Percentiles rank a stretch among this genome's conserved stretches.
Conservation (phyloP, 2,113 vertebrate genomes). For the Ailuropoda melanoleuca region DNA sequence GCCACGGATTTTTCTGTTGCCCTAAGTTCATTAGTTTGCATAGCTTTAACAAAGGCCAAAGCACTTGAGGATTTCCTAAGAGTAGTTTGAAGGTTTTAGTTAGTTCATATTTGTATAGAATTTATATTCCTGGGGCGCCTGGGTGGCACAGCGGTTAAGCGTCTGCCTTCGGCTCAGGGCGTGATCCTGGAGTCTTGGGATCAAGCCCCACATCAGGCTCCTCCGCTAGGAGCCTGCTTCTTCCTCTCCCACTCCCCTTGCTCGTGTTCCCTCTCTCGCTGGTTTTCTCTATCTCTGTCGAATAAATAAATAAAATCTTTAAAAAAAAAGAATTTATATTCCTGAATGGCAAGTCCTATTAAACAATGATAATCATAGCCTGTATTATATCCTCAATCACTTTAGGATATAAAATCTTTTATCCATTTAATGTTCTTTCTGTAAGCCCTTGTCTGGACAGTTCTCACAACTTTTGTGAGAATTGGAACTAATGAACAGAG, state of each 20-base stretch:
- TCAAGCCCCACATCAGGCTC: too few species aligned
- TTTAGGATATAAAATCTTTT: constrained; percentile 53
- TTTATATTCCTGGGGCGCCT: constrained; percentile 40
- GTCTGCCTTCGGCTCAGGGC: too few species aligned
- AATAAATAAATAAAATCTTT: too few species aligned
- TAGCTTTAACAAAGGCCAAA: constrained; percentile 30
- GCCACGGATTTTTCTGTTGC: neutral
- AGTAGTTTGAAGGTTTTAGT: constrained; percentile 33
- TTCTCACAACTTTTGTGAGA: constrained; percentile 64
- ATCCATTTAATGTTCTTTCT: constrained; percentile 57
- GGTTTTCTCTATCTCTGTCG: too few species aligned
- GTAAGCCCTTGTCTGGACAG: constrained; percentile 44
- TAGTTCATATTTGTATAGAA: constrained; percentile 51
- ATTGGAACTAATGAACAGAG: constrained; percentile 52
- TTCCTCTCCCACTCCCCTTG: too few species aligned
- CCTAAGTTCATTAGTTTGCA: constrained; percentile 18
- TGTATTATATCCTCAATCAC: constrained; percentile 34
- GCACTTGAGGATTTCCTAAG: neutral
- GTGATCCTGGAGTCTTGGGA: too few species aligned
- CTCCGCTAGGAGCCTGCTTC: too few species aligned
- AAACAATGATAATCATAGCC: constrained; percentile 18
- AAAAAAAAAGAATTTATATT: constrained; percentile 58
- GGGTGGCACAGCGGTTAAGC: too few species aligned
- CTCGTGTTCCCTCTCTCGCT: too few species aligned
- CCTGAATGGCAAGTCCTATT: constrained; percentile 35